phyloP scores from a whole-genome alignment of 2,888 invertebrate genomes.

The Diarsia mendica region DNA sequence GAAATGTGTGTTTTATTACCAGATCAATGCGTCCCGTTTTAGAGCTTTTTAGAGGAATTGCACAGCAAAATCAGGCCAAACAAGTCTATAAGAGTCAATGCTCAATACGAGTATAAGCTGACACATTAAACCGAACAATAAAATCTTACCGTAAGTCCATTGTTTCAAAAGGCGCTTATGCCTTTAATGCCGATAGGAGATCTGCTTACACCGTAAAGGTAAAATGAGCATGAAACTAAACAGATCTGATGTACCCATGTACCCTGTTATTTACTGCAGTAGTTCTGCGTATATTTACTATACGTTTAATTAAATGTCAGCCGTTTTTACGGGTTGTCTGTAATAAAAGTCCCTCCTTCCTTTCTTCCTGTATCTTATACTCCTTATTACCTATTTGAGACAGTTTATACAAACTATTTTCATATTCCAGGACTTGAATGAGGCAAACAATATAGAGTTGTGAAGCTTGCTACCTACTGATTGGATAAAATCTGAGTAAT shows the following conservation, averaged over 20 bases:
- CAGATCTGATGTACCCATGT: conserved; percentile 63
- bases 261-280: conserved; percentile 67
- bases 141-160: conserved; percentile 48
- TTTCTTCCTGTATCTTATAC: neutral
- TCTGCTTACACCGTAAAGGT: conserved; percentile 44
- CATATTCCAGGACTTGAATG: neutral
- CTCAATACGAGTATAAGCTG: conserved; percentile 25
- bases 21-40: neutral
- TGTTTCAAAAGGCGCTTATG: conserved; percentile 44
- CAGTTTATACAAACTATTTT: neutral
- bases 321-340: conserved; percentile 22
- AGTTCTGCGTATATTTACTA: conserved; percentile 78
- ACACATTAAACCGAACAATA: conserved; percentile 52
- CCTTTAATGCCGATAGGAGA: conserved; percentile 34
- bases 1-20: neutral
- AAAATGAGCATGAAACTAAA: conserved; percentile 52
- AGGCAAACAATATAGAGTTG: neutral
- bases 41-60: neutral
- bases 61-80: conserved; percentile 8
- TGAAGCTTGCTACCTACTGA: neutral
- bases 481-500: neutral
- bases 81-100: conserved; percentile 26
- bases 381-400: neutral
- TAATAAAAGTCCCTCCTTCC: conserved; percentile 8
- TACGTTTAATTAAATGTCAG: conserved; percentile 77